Base-by-base conservation (phyloP, 2,888 invertebrate genomes). In the Pristionchus entomophagus region DNA sequence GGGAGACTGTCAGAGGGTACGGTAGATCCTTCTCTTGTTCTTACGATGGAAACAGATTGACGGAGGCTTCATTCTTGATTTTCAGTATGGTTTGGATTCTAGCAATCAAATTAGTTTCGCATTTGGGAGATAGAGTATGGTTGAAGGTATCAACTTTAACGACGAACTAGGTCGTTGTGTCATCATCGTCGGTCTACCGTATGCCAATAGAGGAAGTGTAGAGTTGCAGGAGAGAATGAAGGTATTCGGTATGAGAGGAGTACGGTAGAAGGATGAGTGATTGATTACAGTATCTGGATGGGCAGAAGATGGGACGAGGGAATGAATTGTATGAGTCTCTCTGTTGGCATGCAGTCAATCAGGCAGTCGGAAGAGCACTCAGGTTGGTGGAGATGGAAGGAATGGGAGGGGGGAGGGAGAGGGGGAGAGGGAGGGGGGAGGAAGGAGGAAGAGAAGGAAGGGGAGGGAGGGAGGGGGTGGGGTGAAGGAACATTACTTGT, bases 291-390 rank as follows among this genome's bases (percentile, higher is more conserved):
- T 90, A 86, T 53, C 86, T 89, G 69, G 90, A 89, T 69, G 84
- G 69, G 6, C 87, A 87, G 78, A 77, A 87, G 49, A 83, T 96
- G 97, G 93, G 88, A 32, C 88, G 89, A 32, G 91, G 90, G 17
- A 85, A 81, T 22, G 83, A 88, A 59, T 87, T 91, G 29, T 98
- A 98, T 93, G 97, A 98, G 94, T 97, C 97, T 94, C 94, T 97
- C 69, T 99, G 99, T 94, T 97, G 98, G 96, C 98, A 98, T 94
- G 96, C 98, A 32, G 97, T 99, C 0, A 99, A 99, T 94, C 99
- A 99, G 93, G 88, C 91, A 8, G 88, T 91, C 49, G 91, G 91
- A 29, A 78, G 91, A 26, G 85, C 85, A 53, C 26, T 85, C n/a
- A 85, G 85, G 85, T 85, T 14, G 69, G n/a, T 10, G 45, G 38